Evolutionary conservation across 2,888 invertebrate genomes (phyloP).

Genomic region (Tenthredo amoena): DNA sequence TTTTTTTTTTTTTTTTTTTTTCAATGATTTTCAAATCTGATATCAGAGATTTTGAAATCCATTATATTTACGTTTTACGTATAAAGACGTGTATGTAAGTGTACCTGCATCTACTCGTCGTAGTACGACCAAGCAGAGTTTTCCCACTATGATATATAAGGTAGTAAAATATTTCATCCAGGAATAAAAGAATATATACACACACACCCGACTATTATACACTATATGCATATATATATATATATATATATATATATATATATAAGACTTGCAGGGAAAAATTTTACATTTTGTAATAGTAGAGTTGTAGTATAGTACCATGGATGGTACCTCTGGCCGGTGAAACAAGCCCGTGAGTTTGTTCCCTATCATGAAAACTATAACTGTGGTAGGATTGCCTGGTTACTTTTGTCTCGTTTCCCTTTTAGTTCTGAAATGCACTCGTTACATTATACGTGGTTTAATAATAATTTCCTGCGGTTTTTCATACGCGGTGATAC

Average conservation of each 20-base stretch:
- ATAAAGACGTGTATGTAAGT: background rate
- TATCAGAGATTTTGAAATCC: background rate
- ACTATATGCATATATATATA: no score
- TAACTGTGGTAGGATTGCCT: background rate
- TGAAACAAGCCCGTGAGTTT: background rate
- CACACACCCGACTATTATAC: background rate
- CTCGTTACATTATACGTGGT: background rate
- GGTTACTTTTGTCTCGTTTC: background rate
- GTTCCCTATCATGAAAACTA: background rate
- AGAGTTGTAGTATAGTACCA: background rate
- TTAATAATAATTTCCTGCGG: background rate
- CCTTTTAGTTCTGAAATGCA: background rate
- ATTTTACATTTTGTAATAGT: slow-evolving; percentile 3
- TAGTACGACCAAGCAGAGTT: background rate
- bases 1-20: no score
- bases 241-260: no score
- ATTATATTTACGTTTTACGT: background rate
- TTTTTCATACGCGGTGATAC: no score
- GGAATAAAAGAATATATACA: slow-evolving; percentile 24
- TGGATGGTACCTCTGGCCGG: background rate
- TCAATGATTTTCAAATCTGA: background rate
- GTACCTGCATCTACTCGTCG: background rate
- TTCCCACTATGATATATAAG: background rate
- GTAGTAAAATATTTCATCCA: slow-evolving; percentile 32
- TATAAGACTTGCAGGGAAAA: background rate